Base-by-base conservation (phyloP, 2,113 vertebrate species). In the Ifrita kowaldi region DNA sequence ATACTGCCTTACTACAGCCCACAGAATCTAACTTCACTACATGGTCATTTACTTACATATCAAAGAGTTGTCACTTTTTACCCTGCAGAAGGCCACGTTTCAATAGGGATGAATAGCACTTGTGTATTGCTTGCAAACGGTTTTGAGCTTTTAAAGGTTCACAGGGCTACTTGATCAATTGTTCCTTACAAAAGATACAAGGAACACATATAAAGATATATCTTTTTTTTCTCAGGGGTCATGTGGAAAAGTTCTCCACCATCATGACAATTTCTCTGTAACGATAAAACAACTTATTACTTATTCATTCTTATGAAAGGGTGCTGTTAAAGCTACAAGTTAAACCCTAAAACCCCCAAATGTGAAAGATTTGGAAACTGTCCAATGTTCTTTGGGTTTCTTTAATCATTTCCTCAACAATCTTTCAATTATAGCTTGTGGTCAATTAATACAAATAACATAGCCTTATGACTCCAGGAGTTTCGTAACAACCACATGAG, bases 51-150 rank as follows among this genome's bases (percentile, higher is more conserved):
- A 24, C 7, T 69, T 87, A 41, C n/a, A 11, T 20, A 22, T 13
- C 0, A 0, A 70, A 62, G 17, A 28, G 23, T 57, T 78, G 17
- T 37, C 30, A 20, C 1, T 24, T 63, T 75, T 75, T 50, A 33
- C 39, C 20, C 44, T 55, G 56, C 39, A 73, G 44, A 68, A 75
- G 24, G 15, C 11, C 7, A 1, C 24, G 22, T 84, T 69, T 77
- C 71, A 69, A 2, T 8, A 35, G 37, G 30, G 41, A 41, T 47
- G 15, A 44, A 74, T 2, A 18, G 16, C n/a, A 17, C 28, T 28
- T 69, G 11, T 21, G 15, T 9, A 12, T 16, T 30, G 23, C 33
- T 69, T 87, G 42, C 37, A 73, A 86, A 93, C 15, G 2, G 16
- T 41, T 44, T 37, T 10, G 21, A n/a, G 8, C 11, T 84, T 74